phyloP scores from a whole-genome alignment of 2,113 vertebrate genomes.

The Colossoma macropomum region DNA sequence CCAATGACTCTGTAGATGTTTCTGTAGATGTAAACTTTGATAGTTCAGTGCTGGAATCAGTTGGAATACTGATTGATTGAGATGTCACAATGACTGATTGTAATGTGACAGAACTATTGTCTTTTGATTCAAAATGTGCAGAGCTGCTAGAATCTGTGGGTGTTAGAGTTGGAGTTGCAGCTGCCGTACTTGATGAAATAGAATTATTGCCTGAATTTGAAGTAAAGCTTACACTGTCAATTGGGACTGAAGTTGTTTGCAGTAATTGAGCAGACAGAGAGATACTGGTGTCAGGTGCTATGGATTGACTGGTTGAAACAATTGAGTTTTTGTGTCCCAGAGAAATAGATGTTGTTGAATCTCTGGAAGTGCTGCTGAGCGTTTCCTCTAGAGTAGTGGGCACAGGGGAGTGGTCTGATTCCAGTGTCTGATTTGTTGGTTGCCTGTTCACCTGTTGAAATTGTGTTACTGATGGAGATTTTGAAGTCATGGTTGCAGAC shows the following conservation, averaged over 20 bases:
- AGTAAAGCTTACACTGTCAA: too few relatives aligned
- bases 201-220: not conserved
- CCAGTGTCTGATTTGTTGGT: not conserved
- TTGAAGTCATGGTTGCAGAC: not conserved
- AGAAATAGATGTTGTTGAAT: too few relatives aligned
- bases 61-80: not conserved
- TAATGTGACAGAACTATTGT: not conserved
- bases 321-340: too few relatives aligned
- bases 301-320: too few relatives aligned
- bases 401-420: not conserved
- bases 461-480: not conserved
- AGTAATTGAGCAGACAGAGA: too few relatives aligned
- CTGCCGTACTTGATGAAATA: not conserved
- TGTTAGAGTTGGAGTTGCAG: not conserved
- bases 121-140: not conserved
- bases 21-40: not conserved
- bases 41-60: not conserved
- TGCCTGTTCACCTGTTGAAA: not conserved
- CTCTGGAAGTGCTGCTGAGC: too few relatives aligned
- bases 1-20: not conserved
- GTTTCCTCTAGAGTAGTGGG: too few relatives aligned
- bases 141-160: not conserved
- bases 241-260: too few relatives aligned
- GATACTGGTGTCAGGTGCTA: too few relatives aligned
- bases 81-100: not conserved